Conservation (phyloP, 2,797 vertebrate genomes). For the Glossophaga mutica region DNA sequence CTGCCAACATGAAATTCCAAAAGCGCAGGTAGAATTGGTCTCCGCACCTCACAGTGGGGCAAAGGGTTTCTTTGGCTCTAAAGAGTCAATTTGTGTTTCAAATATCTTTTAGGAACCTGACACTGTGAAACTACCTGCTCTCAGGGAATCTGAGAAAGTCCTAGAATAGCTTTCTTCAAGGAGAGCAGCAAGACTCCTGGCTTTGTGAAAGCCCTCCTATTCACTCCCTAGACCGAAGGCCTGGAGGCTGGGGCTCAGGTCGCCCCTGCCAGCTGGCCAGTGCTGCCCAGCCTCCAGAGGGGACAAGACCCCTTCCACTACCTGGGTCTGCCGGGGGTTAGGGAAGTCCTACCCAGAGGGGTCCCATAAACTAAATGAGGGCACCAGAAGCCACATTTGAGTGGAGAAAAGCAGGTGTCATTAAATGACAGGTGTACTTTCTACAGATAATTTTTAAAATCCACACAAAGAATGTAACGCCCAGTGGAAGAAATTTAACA, state of each 20-base stretch:
- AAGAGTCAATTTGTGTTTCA: slow-evolving; percentile 71
- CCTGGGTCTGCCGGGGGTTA: neutral
- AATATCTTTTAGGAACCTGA: slow-evolving; percentile 67
- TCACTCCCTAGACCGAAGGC: neutral
- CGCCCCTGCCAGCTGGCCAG: neutral
- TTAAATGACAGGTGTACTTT: neutral
- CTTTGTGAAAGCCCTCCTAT: slow-evolving; percentile 36
- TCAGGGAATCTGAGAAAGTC: slow-evolving; percentile 67
- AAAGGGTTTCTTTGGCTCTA: slow-evolving; percentile 50
- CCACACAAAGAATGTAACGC: neutral
- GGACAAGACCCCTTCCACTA: neutral
- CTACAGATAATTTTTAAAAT: neutral
- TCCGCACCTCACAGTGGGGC: neutral
- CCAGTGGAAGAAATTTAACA: neutral
- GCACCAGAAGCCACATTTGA: neutral
- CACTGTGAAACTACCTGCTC: slow-evolving; percentile 52
- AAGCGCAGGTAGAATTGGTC: neutral
- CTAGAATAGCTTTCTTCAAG: slow-evolving; percentile 66
- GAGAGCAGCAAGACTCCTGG: slow-evolving; percentile 11
- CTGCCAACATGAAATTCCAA: slow-evolving; percentile 53
- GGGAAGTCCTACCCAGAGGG: neutral
- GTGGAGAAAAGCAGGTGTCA: neutral
- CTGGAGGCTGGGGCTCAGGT: neutral
- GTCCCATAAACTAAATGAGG: neutral
- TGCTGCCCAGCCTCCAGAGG: neutral